Evolutionary conservation across 2,888 invertebrate genomes (phyloP).

Genomic region (Drosophila emarginata): DNA sequence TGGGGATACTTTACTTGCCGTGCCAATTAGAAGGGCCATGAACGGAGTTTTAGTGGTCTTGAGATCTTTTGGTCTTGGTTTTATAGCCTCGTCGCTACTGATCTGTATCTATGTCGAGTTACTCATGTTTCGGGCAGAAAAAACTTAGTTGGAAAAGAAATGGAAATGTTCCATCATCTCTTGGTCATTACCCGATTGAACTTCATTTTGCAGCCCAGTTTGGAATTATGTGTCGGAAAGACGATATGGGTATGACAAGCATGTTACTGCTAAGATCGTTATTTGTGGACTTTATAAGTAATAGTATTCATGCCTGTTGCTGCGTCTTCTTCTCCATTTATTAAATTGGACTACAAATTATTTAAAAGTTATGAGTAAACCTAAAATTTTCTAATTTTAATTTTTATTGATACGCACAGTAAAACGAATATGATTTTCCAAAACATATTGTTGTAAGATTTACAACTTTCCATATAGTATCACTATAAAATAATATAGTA

Average conservation of each 20-base stretch:
- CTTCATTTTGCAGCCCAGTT: slow-evolving; percentile 64
- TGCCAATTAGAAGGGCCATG: slow-evolving; percentile 68
- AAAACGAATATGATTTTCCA: too few species aligned
- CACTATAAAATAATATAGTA: too few species aligned
- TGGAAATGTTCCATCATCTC: slow-evolving; percentile 60
- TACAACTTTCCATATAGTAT: too few species aligned
- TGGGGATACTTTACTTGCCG: slow-evolving; percentile 28
- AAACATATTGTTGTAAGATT: too few species aligned
- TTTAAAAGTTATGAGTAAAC: slow-evolving; percentile 52
- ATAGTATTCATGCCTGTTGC: slow-evolving; percentile 7
- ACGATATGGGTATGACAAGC: slow-evolving; percentile 49
- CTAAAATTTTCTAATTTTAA: slow-evolving; percentile 26
- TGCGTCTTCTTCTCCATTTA: slow-evolving; percentile 58
- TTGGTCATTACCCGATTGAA: slow-evolving; percentile 73
- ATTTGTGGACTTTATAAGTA: slow-evolving; percentile 23
- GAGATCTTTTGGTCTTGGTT: slow-evolving; percentile 33
- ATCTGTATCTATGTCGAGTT: slow-evolving; percentile 58
- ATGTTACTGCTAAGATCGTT: not conserved
- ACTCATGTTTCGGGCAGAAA: slow-evolving; percentile 52
- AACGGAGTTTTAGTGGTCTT: slow-evolving; percentile 56
- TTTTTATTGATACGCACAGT: not conserved
- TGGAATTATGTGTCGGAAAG: slow-evolving; percentile 45
- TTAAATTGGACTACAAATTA: slow-evolving; percentile 15
- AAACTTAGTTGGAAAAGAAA: slow-evolving; percentile 53
- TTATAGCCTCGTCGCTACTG: slow-evolving; percentile 56